Evolutionary conservation across 1,140 invertebrate genomes (phyloP).

Genomic region (Acromyrmex charruanus): DNA sequence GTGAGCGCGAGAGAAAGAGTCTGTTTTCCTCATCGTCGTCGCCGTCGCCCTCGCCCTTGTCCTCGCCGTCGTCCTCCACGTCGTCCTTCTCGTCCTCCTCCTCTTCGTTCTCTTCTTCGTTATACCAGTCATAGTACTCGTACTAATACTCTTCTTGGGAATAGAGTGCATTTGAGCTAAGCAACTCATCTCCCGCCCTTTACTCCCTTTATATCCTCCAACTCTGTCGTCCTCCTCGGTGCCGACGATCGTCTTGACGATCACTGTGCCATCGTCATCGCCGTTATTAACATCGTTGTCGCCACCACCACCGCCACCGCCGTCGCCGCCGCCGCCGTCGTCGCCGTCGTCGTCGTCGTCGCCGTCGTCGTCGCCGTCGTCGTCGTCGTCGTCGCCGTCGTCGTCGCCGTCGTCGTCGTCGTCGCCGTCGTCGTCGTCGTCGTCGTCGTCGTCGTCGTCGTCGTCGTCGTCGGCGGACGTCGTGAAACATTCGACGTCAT

Average conservation of each 20-base stretch:
- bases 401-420: constrained; percentile 37
- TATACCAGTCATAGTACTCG: not conserved
- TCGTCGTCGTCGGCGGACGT: constrained; percentile 55
- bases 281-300: too few species aligned
- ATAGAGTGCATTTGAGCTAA: not conserved
- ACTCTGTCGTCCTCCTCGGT: constrained; percentile 8
- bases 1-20: constrained; percentile 42
- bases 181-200: constrained; percentile 19
- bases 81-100: not conserved
- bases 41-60: not conserved
- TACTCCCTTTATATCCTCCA: not conserved
- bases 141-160: not conserved
- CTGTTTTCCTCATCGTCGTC: constrained; percentile 67
- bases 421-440: constrained; percentile 19
- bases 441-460: constrained; percentile 52
- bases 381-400: constrained; percentile 58
- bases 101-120: not conserved
- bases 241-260: constrained; percentile 18
- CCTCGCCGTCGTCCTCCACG: not conserved
- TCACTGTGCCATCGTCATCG: constrained; percentile 61
- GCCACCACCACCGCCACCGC: too few species aligned
- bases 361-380: not conserved
- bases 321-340: too few species aligned
- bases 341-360: too few species aligned
- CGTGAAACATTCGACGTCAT: constrained; percentile 63